phyloP scores from a whole-genome alignment of 2,113 vertebrate genomes.

The Grus americana region DNA sequence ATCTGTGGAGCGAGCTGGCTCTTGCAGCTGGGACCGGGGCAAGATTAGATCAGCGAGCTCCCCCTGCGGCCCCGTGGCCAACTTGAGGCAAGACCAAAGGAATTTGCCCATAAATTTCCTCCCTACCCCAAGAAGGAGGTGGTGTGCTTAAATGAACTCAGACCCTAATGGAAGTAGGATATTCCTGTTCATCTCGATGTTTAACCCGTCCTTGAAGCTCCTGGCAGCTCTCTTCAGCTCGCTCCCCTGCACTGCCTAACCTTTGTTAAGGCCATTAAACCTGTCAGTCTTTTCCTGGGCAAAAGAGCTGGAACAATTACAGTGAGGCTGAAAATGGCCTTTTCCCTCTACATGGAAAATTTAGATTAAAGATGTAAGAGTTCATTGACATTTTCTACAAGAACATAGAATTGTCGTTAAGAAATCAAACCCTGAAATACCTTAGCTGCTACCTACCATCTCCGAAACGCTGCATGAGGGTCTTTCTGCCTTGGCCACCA shows the following conservation, averaged over 20 bases:
- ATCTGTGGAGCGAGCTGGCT: not conserved
- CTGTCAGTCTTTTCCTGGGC: not conserved
- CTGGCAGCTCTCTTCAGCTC: not conserved
- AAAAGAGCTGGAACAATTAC: not conserved
- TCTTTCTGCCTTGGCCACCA: not conserved
- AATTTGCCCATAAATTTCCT: constrained; percentile 30
- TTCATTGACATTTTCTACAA: constrained; percentile 24
- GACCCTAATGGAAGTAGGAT: not conserved
- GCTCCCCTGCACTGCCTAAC: not conserved
- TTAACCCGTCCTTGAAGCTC: not conserved
- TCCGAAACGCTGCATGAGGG: not conserved
- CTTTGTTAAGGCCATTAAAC: constrained; percentile 5
- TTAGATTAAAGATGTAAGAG: constrained; percentile 21
- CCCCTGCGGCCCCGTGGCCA: not conserved
- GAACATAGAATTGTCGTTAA: not conserved
- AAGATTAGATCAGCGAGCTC: not conserved
- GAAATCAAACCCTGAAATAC: constrained; percentile 5
- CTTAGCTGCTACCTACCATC: not conserved
- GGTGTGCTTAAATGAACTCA: not conserved
- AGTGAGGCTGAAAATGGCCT: constrained; percentile 1
- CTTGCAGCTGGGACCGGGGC: not conserved
- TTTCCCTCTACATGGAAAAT: not conserved
- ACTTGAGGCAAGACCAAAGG: not conserved
- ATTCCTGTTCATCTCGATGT: not conserved
- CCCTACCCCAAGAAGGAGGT: not conserved